Evolutionary conservation across 2,113 vertebrate genomes (phyloP).

Genomic region (Penelope pileata): DNA sequence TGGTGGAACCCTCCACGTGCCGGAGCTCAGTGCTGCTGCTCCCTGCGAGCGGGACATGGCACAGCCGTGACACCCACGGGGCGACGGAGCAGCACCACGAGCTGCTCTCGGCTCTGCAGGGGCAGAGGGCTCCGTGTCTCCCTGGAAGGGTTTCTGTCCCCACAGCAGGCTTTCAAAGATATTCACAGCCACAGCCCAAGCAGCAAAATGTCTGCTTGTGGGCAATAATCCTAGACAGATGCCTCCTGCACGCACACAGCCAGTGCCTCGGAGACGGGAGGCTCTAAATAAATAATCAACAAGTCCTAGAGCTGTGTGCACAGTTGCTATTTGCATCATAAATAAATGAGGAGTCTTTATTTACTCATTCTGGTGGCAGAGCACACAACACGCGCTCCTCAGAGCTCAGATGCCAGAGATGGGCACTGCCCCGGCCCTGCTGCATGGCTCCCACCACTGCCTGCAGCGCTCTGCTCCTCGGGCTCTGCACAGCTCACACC

Average conservation of each 20-base stretch:
- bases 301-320: slow-evolving; percentile 76
- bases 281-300: slow-evolving; percentile 87
- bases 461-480: background rate
- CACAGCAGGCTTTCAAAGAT: background rate
- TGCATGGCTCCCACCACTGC: background rate
- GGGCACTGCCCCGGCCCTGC: background rate
- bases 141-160: background rate
- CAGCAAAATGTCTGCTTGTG: slow-evolving; percentile 42
- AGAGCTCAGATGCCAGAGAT: background rate
- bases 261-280: slow-evolving; percentile 71
- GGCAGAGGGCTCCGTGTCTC: background rate
- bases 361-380: slow-evolving; percentile 69
- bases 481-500: background rate
- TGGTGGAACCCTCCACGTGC: background rate
- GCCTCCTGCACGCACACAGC: slow-evolving; percentile 64
- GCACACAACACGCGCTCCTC: background rate
- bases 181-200: slow-evolving; percentile 2
- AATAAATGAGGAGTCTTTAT: slow-evolving; percentile 87
- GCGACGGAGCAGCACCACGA: background rate
- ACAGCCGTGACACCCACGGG: background rate
- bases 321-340: slow-evolving; percentile 82
- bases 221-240: slow-evolving; percentile 65
- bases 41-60: accelerated
- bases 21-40: background rate
- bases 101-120: background rate